Conservation (phyloP, 2,797 vertebrate species). For the Danio tinwini region DNA sequence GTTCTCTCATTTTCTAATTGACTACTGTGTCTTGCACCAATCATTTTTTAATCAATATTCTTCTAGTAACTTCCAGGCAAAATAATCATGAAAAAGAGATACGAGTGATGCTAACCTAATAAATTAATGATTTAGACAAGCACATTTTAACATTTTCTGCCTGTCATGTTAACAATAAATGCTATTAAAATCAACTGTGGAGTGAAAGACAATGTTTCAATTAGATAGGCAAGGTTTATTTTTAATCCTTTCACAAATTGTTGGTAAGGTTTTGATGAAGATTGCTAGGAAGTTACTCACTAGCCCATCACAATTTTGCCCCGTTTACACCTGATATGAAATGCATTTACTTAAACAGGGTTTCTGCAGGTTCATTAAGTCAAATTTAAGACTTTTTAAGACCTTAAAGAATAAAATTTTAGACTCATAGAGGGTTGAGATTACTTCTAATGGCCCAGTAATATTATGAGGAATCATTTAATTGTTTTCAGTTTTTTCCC, state of each 20-base stretch:
- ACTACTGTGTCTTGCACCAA: background rate
- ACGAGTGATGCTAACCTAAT: background rate
- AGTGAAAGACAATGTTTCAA: background rate
- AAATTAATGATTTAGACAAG: background rate
- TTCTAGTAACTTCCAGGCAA: slow-evolving; percentile 1
- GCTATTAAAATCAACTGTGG: background rate
- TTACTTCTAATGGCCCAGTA: too few species aligned
- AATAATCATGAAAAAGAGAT: background rate
- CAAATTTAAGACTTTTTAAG: too few species aligned
- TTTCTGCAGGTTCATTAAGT: too few species aligned
- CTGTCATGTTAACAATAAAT: background rate
- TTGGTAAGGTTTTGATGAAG: too few species aligned
- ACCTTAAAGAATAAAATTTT: too few species aligned
- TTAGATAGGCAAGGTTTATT: too few species aligned
- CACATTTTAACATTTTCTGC: background rate
- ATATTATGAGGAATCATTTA: too few species aligned
- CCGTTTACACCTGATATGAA: too few species aligned
- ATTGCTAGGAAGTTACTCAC: background rate
- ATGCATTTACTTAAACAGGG: too few species aligned
- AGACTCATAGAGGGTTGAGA: too few species aligned
- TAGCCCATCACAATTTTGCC: background rate
- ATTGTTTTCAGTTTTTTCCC: too few species aligned
- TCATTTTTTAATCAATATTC: slow-evolving; percentile 6
- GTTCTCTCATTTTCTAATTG: slow-evolving; percentile 33
- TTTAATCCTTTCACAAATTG: too few species aligned